phyloP scores from a whole-genome alignment of 2,797 vertebrate genomes.

The Momotus momota region DNA sequence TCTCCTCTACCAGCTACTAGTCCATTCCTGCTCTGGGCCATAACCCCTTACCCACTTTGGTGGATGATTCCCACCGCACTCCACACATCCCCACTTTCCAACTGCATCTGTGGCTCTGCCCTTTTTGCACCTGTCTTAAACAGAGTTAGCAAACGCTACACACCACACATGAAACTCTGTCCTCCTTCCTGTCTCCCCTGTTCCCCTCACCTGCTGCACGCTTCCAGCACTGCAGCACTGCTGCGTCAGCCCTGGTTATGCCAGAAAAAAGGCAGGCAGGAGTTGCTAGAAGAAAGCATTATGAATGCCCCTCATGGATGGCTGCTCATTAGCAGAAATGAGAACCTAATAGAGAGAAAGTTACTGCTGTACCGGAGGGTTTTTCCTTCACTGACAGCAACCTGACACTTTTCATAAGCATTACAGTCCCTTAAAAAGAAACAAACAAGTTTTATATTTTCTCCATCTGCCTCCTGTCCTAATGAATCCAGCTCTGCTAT shows the following conservation, averaged over 20 bases:
- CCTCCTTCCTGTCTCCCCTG: neutral
- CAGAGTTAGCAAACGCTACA: neutral
- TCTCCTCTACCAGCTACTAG: neutral
- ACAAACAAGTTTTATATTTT: constrained; percentile 37
- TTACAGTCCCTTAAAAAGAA: constrained; percentile 26
- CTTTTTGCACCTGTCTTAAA: neutral
- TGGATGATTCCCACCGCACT: neutral
- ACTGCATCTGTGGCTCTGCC: neutral
- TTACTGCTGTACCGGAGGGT: neutral
- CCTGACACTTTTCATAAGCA: constrained; percentile 27
- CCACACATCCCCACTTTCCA: neutral
- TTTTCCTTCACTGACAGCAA: constrained; percentile 17
- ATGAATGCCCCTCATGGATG: neutral
- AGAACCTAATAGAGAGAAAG: neutral
- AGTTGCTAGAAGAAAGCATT: neutral
- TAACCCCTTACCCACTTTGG: neutral
- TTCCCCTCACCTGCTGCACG: neutral
- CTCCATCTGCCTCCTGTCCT: constrained; percentile 56
- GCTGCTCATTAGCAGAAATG: constrained; percentile 12
- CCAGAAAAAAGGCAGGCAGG: neutral
- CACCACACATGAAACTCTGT: neutral
- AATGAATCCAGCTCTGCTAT: constrained; percentile 64
- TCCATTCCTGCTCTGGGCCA: neutral
- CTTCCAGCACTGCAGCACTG: neutral
- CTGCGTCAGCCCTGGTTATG: neutral